A percentile compares a stretch with the other conserved stretches of the same genome.
Conservation (phyloP, 2,113 vertebrate species). For the Ptychochromis oligacanthus region DNA sequence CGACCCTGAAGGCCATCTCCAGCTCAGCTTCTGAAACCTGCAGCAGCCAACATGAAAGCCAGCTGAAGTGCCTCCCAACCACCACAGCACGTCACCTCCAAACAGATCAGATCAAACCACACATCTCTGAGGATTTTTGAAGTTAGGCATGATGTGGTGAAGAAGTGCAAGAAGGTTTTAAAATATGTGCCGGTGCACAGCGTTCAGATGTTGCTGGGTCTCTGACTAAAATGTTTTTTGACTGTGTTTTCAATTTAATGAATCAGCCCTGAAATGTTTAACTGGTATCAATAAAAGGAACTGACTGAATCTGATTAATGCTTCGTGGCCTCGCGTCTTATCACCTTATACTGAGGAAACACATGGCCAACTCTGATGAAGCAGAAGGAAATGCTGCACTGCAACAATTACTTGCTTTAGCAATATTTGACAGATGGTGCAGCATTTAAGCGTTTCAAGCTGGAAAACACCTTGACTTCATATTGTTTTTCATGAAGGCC, state of each 20-base stretch:
- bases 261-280: not conserved
- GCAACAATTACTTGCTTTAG: not conserved
- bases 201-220: too few relatives aligned
- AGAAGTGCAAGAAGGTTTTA: not conserved
- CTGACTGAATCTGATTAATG: not conserved
- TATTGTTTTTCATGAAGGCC: too few relatives aligned
- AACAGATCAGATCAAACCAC: not conserved
- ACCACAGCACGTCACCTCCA: too few relatives aligned
- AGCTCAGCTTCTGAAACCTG: not conserved
- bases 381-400: not conserved
- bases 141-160: not conserved
- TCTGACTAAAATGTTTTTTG: too few relatives aligned
- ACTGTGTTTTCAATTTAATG: too few relatives aligned
- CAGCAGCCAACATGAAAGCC: conserved; percentile 9
- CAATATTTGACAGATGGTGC: too few relatives aligned
- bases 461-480: not conserved
- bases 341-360: not conserved
- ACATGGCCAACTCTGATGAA: not conserved
- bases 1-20: not conserved
- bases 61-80: not conserved
- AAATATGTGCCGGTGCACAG: not conserved
- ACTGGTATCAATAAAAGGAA: not conserved
- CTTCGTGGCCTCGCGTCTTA: not conserved
- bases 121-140: not conserved
- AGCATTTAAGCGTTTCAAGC: not conserved